Percentiles rank a stretch among this genome's conserved stretches.
Conservation (phyloP, 2,113 vertebrate species). For the Corythoichthys intestinalis region DNA sequence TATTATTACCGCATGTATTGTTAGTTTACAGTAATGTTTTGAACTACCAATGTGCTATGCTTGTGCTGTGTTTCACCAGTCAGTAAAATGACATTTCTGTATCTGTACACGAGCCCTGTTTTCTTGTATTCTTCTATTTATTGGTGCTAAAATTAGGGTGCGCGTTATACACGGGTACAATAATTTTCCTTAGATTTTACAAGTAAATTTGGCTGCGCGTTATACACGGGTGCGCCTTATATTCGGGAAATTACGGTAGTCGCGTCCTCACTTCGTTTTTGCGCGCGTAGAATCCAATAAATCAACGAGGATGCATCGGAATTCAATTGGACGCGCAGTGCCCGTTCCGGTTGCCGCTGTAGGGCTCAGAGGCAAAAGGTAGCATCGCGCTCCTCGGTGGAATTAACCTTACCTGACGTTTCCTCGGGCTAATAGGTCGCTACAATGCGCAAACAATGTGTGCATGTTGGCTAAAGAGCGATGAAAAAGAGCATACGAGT, state of each 20-base stretch:
- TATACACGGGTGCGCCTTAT: too few species aligned
- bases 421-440: constrained; percentile 32
- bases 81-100: too few species aligned
- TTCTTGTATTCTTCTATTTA: too few species aligned
- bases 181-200: too few species aligned
- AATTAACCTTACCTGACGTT: constrained; percentile 61
- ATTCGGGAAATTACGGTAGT: neutral
- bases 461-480: constrained; percentile 11
- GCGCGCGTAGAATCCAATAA: constrained; percentile 8
- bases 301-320: constrained; percentile 19
- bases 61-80: too few species aligned
- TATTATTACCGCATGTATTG: too few species aligned
- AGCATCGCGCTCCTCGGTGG: constrained; percentile 52
- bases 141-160: too few species aligned
- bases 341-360: constrained; percentile 48
- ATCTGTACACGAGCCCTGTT: too few species aligned
- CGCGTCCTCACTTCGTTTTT: neutral
- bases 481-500: neutral
- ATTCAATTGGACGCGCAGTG: constrained; percentile 49
- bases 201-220: too few species aligned
- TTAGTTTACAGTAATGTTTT: too few species aligned
- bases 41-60: too few species aligned
- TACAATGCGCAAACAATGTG: neutral
- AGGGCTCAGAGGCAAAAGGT: constrained; percentile 42
- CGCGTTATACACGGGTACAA: too few species aligned